A percentile compares a stretch with the other conserved stretches of the same genome.
phyloP scores from a whole-genome alignment of 2,113 vertebrate species.

The Eulemur rufifrons region DNA sequence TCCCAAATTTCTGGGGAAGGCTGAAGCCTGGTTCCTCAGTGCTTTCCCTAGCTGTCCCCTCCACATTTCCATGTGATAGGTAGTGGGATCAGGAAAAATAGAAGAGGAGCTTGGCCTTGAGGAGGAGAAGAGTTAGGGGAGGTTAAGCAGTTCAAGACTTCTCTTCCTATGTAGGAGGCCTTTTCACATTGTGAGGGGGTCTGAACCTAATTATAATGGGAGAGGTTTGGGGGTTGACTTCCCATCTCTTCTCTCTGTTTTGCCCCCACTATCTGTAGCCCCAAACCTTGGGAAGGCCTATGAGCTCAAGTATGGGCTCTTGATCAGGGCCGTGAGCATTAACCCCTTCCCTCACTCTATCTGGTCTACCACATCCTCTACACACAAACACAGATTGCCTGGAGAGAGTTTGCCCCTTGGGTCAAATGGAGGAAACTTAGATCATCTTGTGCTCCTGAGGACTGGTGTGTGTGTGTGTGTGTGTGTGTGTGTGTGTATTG shows the following conservation, averaged over 20 bases:
- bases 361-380: too few species aligned
- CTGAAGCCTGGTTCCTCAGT: not conserved
- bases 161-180: not conserved
- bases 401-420: not conserved
- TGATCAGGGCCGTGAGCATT: not conserved
- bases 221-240: not conserved
- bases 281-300: not conserved
- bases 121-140: not conserved
- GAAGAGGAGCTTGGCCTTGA: not conserved
- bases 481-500: not conserved
- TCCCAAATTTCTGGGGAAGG: not conserved
- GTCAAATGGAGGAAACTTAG: not conserved
- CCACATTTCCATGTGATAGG: not conserved
- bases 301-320: not conserved
- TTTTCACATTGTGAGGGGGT: not conserved
- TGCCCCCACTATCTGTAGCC: not conserved
- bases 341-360: accelerated
- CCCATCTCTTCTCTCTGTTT: not conserved
- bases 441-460: not conserved
- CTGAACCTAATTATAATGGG: not conserved
- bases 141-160: not conserved
- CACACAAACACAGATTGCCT: not conserved
- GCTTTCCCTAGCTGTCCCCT: not conserved
- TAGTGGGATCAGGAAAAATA: not conserved
- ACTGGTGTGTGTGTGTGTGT: not conserved